Evolutionary conservation across 64 coral and sea anemone species (phyloP).

Genomic region (Anthopleura sola): DNA sequence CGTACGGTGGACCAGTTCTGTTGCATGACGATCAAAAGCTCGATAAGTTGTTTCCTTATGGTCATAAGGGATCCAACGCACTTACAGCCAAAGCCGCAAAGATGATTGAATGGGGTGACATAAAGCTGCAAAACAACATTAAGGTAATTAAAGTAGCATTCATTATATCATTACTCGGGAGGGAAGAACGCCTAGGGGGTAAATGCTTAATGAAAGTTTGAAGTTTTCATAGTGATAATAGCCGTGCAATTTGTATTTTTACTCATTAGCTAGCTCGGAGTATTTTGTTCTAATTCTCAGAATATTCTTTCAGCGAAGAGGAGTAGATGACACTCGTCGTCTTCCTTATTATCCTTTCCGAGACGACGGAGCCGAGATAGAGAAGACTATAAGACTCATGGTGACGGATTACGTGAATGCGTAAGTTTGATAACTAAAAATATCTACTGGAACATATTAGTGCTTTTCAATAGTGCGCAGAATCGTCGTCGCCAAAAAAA

Average conservation of each 20-base stretch:
- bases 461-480: no score
- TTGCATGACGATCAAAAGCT: neutral
- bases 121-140: neutral
- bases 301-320: slow-evolving; percentile 38
- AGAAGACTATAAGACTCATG: slow-evolving; percentile 30
- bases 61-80: slow-evolving; percentile 15
- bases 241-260: no score
- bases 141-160: neutral
- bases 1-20: slow-evolving; percentile 23
- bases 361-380: slow-evolving; percentile 63
- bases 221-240: no score
- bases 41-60: slow-evolving; percentile 42
- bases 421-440: slow-evolving; percentile 39
- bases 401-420: slow-evolving; percentile 48
- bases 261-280: no score
- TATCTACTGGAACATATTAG: no score
- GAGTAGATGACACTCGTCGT: slow-evolving; percentile 31
- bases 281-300: neutral
- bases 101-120: neutral
- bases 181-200: no score
- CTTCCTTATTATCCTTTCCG: slow-evolving; percentile 69
- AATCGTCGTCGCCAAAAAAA: no score
- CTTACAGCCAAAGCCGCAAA: neutral
- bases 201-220: no score
- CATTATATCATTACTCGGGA: no score